Percentiles rank a stretch among this genome's conserved stretches.
These are phyloP conservation scores for Pachypsylla venusta DNA, from an alignment of 1,140 invertebrate species.

Conservation along the genomic window DNA sequence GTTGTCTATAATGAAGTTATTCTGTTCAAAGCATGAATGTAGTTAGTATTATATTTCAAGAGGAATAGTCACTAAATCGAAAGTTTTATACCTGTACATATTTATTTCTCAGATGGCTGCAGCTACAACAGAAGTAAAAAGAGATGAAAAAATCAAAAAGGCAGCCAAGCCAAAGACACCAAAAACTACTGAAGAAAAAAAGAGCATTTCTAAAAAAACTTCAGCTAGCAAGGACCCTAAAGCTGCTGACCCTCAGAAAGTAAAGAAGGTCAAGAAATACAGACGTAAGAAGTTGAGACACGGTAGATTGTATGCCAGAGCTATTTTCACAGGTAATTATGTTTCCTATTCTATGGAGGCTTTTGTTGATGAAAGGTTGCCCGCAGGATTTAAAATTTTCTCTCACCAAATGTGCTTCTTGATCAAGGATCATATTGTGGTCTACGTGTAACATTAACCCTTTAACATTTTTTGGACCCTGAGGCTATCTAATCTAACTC, in stretches of 20 bases:
- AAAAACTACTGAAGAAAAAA: neutral
- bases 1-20: too few relatives aligned
- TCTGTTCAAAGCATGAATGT: too few relatives aligned
- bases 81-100: neutral
- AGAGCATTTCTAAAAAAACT: neutral
- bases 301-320: slow-evolving; percentile 86
- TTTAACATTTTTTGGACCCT: too few relatives aligned
- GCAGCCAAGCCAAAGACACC: slow-evolving; percentile 1
- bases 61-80: neutral
- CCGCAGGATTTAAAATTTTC: too few relatives aligned
- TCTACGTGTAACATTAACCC: too few relatives aligned
- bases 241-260: slow-evolving; percentile 25
- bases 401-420: too few relatives aligned
- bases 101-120: neutral
- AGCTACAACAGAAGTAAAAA: slow-evolving; percentile 1
- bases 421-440: too few relatives aligned
- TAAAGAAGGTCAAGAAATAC: slow-evolving; percentile 21
- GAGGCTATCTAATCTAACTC: too few relatives aligned
- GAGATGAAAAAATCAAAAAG: neutral
- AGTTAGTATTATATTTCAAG: neutral
- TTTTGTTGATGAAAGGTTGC: too few relatives aligned
- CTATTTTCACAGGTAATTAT: slow-evolving; percentile 71
- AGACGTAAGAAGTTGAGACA: slow-evolving; percentile 40
- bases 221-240: neutral
- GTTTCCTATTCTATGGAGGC: too few relatives aligned